phyloP scores from a whole-genome alignment of 2,888 invertebrate genomes.

The Nezara viridula region DNA sequence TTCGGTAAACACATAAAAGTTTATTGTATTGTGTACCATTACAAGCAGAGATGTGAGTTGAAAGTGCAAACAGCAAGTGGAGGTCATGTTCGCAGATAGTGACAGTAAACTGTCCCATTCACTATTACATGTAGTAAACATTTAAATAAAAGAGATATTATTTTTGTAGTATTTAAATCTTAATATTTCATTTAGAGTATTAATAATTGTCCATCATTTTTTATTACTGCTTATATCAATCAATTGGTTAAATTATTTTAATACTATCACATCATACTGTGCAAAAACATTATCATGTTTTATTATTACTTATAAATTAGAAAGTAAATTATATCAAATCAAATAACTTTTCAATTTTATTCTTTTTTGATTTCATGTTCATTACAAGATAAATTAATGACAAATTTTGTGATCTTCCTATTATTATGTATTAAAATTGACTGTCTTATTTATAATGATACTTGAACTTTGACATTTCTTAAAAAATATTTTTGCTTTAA shows the following conservation, averaged over 20 bases:
- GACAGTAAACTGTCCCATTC: slow-evolving; percentile 46
- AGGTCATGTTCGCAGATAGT: slow-evolving; percentile 42
- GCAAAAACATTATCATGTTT: not conserved
- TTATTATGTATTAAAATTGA: not conserved
- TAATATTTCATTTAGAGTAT: too few relatives aligned
- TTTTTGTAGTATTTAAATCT: not conserved
- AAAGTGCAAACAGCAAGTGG: slow-evolving; percentile 11
- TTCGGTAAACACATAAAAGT: not conserved
- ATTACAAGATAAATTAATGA: not conserved
- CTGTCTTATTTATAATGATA: not conserved
- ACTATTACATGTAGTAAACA: not conserved
- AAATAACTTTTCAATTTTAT: not conserved
- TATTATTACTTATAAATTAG: not conserved
- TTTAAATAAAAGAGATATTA: not conserved
- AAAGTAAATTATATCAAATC: not conserved
- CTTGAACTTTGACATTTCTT: too few relatives aligned
- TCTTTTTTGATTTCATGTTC: not conserved
- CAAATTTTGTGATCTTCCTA: not conserved
- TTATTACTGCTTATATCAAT: not conserved
- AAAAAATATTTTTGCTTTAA: too few relatives aligned
- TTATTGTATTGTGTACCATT: too few relatives aligned
- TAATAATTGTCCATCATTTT: not conserved
- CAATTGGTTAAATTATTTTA: not conserved
- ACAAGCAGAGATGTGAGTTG: not conserved
- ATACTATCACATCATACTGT: not conserved